Base-by-base conservation (phyloP, 2,113 vertebrate species). In the Chloroceryle aenea region DNA sequence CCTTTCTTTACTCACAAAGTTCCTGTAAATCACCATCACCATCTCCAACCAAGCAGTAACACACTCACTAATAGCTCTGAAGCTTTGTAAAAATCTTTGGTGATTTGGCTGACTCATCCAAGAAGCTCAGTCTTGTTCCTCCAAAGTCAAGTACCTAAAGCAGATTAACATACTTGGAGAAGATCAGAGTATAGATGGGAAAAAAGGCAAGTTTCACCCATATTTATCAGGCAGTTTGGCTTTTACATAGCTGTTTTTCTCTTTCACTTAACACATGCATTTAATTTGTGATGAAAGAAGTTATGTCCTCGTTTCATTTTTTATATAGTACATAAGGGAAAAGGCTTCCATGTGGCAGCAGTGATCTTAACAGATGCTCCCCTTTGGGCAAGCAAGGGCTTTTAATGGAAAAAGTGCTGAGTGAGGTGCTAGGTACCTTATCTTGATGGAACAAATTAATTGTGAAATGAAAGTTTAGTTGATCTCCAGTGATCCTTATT, bases 301-400 rank as follows among this genome's bases (percentile, higher is more conserved):
- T 9, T n/a, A 48, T 91, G 82, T 80, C 82, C 74, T 27, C 29
- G 36, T 96, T 96, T 90, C 29, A 58, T 84, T 96, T 89, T 82
- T 29, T n/a, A 15, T 36, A 23, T 17, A 71, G 40, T 83, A 74
- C 93, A 80, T 92, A 88, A 30, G 87, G 81, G 64, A 64, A 94
- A 94, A 85, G 34, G 53, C 64, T 88, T 97, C 86, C 85, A 89
- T 94, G 95, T 89, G 93, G 81, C 76, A 96, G 68, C 84, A 89
- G 53, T 16, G 53, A 85, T 71, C 56, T 82, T 81, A 87, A 93
- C 88, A 96, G 74, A 94, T 94, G 91, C 64, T 90, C 13, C 78
- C 93, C 89, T 96, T 89, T 90, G 85, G 95, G 96, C 79, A 95
- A 90, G 86, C 3, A 62, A 10, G 3, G n/a, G 47, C 11, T 94